Evolutionary conservation across 2,888 invertebrate species (phyloP), one percentile per base, ranked within the genome.

Genomic region (Polietes domitor): DNA sequence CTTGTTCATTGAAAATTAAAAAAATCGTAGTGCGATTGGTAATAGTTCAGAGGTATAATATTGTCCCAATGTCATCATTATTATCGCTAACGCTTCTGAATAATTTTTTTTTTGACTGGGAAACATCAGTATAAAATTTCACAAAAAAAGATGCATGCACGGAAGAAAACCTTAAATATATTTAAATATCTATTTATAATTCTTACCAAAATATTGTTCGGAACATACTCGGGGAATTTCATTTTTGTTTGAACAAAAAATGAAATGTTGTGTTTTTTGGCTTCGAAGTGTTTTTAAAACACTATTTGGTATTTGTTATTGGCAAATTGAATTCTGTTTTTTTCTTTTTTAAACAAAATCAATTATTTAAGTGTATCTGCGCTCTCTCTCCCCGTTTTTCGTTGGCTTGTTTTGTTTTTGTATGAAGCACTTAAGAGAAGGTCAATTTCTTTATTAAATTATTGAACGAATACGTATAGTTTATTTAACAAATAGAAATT

Each of bases 161-260:
- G n/a, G n/a, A n/a, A n/a, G n/a, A n/a, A n/a, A n/a, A 12, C 17
- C 17, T 28, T 58, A n/a, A 65, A 76, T 43, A 37, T 77, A 74
- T 41, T 68, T 43, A 55, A 65, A 65, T 9, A 65, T 7, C 28
- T 5, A 63, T 47, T 15, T 21, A 3, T 4, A 68, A 72, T 70
- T 28, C 86, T 87, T 89, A 90, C 91, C 91, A 91, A 86, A 88
- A 91, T 90, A 87, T 91, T 91, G 87, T 91, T 91, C 70, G 91
- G 91, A 79, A 91, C 86, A 88, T 91, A 91, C 87, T 91, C 91
- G 87, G 91, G 91, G 88, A 91, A 91, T 88, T 91, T 91, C 91
- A 91, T 89, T 85, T 82, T 88, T 82, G 73, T 87, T 15, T 65
- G 12, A 12, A 4, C 26, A 26, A 82, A 83, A 74, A 82, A 78